A percentile compares a stretch with the other conserved stretches of the same genome.
phyloP scores from a whole-genome alignment of 2,113 vertebrate species.

The Chiloscyllium plagiosum region DNA sequence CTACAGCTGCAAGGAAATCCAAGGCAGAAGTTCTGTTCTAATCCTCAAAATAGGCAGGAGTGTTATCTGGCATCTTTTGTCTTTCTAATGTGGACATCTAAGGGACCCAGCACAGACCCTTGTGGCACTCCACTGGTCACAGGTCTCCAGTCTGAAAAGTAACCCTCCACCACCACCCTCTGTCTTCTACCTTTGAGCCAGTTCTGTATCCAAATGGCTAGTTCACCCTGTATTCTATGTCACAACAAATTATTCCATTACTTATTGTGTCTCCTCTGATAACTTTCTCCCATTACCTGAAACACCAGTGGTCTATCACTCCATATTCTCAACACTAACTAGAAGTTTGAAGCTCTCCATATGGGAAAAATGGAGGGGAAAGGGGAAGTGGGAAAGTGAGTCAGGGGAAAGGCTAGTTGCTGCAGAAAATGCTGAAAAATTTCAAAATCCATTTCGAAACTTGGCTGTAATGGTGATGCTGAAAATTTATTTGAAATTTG shows the following conservation, averaged over 20 bases:
- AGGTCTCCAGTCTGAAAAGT: too few species aligned
- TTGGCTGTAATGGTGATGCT: too few species aligned
- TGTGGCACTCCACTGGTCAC: too few species aligned
- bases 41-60: background rate
- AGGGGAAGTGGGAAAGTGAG: background rate
- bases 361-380: background rate
- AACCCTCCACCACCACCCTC: too few species aligned
- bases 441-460: too few species aligned
- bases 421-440: too few species aligned
- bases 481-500: too few species aligned
- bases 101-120: too few species aligned
- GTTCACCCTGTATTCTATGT: too few species aligned
- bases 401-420: background rate
- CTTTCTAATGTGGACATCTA: background rate
- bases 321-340: background rate
- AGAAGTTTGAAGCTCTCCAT: background rate
- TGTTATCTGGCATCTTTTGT: background rate
- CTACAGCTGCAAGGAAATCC: background rate
- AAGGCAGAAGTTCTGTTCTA: background rate
- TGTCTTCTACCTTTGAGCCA: too few species aligned
- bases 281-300: background rate
- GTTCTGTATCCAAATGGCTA: too few species aligned
- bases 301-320: background rate
- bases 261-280: background rate
- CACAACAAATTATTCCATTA: background rate